phyloP scores from a whole-genome alignment of 1,140 invertebrate species.

The Batillaria attramentaria region DNA sequence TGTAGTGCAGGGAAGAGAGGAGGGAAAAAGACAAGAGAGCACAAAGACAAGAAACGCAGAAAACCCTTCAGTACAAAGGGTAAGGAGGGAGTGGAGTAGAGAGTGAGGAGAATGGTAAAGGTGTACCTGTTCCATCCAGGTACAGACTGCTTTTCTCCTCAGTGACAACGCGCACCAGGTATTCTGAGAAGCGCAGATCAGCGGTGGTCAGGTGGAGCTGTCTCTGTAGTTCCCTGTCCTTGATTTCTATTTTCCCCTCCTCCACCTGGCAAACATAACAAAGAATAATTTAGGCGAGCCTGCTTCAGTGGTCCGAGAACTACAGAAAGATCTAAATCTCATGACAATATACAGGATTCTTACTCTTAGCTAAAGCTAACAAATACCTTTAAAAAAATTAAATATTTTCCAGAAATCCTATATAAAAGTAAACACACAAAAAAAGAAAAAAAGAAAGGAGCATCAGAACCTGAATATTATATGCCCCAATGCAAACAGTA shows the following conservation, averaged over 20 bases:
- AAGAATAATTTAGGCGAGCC: too few relatives aligned
- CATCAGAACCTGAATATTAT: too few relatives aligned
- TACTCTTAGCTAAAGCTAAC: too few relatives aligned
- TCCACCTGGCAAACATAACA: slow-evolving; percentile 78
- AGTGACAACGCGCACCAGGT: slow-evolving; percentile 88
- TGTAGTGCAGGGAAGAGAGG: not conserved
- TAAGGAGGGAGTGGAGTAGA: not conserved
- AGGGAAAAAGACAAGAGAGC: not conserved
- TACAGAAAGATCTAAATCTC: too few relatives aligned
- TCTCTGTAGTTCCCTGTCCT: slow-evolving; percentile 86
- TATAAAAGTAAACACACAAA: too few relatives aligned
- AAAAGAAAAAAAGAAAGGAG: too few relatives aligned
- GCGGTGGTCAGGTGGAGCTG: slow-evolving; percentile 92
- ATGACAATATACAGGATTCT: too few relatives aligned
- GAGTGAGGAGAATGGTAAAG: not conserved
- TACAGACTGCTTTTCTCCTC: slow-evolving; percentile 84
- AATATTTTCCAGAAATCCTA: too few relatives aligned
- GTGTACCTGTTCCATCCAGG: slow-evolving; percentile 80
- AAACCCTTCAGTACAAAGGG: not conserved
- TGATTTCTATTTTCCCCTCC: slow-evolving; percentile 89
- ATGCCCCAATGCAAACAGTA: too few relatives aligned
- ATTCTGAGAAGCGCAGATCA: slow-evolving; percentile 96
- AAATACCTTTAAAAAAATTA: too few relatives aligned
- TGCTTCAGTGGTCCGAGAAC: too few relatives aligned
- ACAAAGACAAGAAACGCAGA: not conserved